Conservation (phyloP, 2,113 vertebrate genomes). For the Monopterus albus region DNA sequence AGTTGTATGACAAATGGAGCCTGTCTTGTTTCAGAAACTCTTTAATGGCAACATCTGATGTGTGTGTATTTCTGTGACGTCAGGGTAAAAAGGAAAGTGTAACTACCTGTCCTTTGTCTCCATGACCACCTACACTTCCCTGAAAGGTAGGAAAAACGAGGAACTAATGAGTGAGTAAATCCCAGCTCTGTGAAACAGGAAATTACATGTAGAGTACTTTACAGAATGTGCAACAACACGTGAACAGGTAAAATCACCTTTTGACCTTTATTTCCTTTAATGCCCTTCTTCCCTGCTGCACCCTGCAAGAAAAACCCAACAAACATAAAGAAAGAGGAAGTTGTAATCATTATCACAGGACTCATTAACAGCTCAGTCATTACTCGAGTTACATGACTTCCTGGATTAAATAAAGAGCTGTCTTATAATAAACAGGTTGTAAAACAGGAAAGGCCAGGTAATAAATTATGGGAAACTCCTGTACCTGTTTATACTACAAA, state of each 20-base stretch:
- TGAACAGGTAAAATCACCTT: conserved; percentile 71
- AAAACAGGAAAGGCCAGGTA: neutral
- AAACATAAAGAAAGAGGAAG: conserved; percentile 9
- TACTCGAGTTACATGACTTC: too few species aligned
- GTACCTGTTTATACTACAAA: neutral
- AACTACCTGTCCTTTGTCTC: conserved; percentile 84
- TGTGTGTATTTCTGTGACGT: neutral
- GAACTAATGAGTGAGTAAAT: neutral
- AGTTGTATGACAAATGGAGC: too few species aligned
- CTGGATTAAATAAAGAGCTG: too few species aligned
- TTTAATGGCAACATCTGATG: neutral
- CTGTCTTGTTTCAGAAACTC: neutral
- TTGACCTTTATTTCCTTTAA: conserved; percentile 72
- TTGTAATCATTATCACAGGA: neutral
- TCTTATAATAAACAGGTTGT: neutral
- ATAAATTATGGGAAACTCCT: conserved; percentile 4
- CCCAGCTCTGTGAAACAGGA: conserved; percentile 32
- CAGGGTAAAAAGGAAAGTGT: neutral
- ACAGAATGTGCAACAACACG: neutral
- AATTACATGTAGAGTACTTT: neutral
- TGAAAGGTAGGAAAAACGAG: conserved; percentile 51
- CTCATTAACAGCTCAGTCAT: neutral
- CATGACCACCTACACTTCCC: conserved; percentile 69
- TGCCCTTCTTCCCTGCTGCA: conserved; percentile 67
- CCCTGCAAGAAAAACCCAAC: conserved; percentile 62